A percentile compares a stretch with the other conserved stretches of the same genome.
Conservation (phyloP, 2,797 vertebrate genomes). For the Micropoecilia bifurca region DNA sequence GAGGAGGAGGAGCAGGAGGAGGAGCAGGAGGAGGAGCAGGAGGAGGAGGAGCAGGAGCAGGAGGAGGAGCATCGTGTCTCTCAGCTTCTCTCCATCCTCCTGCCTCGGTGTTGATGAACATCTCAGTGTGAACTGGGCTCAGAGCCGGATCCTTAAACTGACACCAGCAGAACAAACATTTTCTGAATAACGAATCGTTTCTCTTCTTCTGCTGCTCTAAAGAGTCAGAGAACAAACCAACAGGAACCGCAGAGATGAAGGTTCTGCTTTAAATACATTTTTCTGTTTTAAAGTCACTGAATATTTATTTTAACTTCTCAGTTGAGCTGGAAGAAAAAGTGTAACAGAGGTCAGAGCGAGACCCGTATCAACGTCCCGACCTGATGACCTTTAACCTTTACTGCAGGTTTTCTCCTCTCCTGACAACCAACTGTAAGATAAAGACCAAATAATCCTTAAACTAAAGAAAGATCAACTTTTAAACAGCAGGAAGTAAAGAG, state of each 20-base stretch:
- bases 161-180: neutral
- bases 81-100: constrained; percentile 35
- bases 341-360: neutral
- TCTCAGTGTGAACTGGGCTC: constrained; percentile 45
- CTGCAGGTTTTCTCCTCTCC: too few relatives aligned
- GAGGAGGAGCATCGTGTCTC: constrained; percentile 16
- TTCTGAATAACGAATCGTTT: neutral
- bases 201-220: neutral
- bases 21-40: neutral
- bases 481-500: too few relatives aligned
- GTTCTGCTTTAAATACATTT: too few relatives aligned
- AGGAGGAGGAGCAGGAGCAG: neutral
- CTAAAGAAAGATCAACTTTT: too few relatives aligned
- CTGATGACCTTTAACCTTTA: too few relatives aligned
- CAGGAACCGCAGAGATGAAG: too few relatives aligned
- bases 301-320: neutral
- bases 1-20: neutral
- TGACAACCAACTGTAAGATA: too few relatives aligned
- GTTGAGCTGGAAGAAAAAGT: neutral
- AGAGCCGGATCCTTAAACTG: constrained; percentile 8
- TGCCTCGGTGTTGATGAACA: constrained; percentile 61
- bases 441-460: too few relatives aligned
- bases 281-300: too few relatives aligned
- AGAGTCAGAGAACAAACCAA: neutral
- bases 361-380: too few relatives aligned